These are phyloP conservation scores for Pachyuromys duprasi DNA, from an alignment of 2,797 vertebrate species.

Conservation along the genomic window DNA sequence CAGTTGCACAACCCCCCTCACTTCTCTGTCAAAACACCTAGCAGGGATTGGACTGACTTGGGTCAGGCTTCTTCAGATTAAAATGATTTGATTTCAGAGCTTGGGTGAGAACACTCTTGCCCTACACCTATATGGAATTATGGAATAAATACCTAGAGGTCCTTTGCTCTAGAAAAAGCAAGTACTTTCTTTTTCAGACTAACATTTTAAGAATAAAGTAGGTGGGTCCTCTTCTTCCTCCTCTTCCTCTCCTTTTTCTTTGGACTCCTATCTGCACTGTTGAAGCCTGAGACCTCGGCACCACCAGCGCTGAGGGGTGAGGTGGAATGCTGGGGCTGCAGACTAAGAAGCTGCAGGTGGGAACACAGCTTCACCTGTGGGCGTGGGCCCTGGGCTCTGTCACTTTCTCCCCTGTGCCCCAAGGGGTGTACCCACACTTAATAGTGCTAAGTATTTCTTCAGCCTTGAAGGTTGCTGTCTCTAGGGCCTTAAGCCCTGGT, in stretches of 20 bases:
- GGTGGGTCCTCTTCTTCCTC: too few species aligned
- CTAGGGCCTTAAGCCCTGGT: too few species aligned
- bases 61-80: neutral
- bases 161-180: neutral
- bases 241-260: neutral
- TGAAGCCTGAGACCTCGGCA: neutral
- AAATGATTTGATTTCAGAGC: neutral
- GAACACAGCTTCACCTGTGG: accelerated
- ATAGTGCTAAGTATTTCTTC: neutral
- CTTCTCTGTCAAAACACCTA: neutral
- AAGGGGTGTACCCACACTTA: too few species aligned
- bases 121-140: accelerated
- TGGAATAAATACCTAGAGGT: neutral
- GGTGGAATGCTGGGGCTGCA: accelerated
- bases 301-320: too few species aligned
- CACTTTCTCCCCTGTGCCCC: accelerated
- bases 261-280: neutral
- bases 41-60: accelerated
- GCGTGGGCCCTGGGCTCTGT: accelerated
- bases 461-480: neutral
- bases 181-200: too few species aligned
- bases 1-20: neutral
- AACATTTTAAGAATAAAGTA: neutral
- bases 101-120: neutral
- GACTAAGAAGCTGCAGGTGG: accelerated